Evolutionary conservation across 2,888 invertebrate species (phyloP).

Genomic region (Brenthis hecate): DNA sequence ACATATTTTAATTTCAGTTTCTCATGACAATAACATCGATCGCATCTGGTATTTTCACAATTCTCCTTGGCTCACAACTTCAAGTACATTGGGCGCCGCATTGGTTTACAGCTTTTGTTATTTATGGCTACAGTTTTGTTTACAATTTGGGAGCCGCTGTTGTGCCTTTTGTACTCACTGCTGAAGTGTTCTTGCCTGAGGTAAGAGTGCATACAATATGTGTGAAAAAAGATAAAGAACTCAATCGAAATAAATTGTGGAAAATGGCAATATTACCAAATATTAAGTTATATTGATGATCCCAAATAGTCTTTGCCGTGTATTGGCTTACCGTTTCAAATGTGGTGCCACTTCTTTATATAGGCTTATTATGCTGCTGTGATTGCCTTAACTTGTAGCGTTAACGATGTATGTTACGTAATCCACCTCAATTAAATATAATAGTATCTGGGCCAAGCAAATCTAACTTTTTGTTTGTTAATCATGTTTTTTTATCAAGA

Average conservation of each 20-base stretch:
- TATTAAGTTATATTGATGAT: too few species aligned
- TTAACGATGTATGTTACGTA: too few species aligned
- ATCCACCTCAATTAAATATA: too few species aligned
- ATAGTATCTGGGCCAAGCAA: too few species aligned
- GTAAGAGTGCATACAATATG: conserved; percentile 47
- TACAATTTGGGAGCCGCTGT: conserved; percentile 72
- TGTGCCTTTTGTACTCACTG: conserved; percentile 69
- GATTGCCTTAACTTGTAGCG: too few species aligned
- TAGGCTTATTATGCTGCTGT: too few species aligned
- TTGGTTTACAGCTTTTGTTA: conserved; percentile 60
- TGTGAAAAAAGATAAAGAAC: neutral
- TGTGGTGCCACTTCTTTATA: too few species aligned
- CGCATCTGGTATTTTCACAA: conserved; percentile 53
- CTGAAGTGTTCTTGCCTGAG: conserved; percentile 75
- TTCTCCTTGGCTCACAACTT: conserved; percentile 58
- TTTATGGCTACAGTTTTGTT: conserved; percentile 63
- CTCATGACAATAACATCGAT: conserved; percentile 54
- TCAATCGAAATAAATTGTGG: neutral
- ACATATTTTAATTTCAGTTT: conserved; percentile 45
- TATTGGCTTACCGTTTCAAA: too few species aligned
- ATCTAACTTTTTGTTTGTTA: too few species aligned
- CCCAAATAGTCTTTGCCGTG: too few species aligned
- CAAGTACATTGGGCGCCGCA: conserved; percentile 59
- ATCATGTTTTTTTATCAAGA: too few species aligned
- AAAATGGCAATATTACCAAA: too few species aligned